Percentiles rank a stretch among this genome's conserved stretches.
Conservation (phyloP, 2,797 vertebrate genomes). For the Acanthurus leucopareius region DNA sequence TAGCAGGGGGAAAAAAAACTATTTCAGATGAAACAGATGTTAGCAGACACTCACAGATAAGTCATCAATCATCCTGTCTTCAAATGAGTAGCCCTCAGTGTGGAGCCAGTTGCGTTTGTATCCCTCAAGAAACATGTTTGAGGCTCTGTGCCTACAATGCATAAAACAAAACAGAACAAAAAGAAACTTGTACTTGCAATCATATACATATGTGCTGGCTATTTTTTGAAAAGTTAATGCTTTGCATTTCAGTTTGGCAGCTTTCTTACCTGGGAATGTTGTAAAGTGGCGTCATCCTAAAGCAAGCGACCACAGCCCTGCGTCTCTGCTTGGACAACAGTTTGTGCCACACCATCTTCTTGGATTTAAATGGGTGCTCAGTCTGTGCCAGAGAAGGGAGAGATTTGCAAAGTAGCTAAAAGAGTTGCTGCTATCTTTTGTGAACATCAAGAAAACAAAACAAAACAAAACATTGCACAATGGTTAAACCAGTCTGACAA, state of each 20-base stretch:
- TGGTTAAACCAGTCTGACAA: neutral
- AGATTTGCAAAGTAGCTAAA: neutral
- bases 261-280: slow-evolving; percentile 91
- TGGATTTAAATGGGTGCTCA: slow-evolving; percentile 95
- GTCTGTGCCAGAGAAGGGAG: slow-evolving; percentile 78
- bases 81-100: slow-evolving; percentile 93
- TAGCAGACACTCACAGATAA: slow-evolving; percentile 87
- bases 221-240: neutral
- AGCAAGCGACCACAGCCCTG: slow-evolving; percentile 94
- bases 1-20: neutral
- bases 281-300: slow-evolving; percentile 95
- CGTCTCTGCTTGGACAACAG: slow-evolving; percentile 94
- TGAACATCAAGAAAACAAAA: neutral
- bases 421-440: neutral
- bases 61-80: slow-evolving; percentile 96
- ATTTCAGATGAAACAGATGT: neutral
- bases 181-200: neutral
- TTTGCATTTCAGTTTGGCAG: no score
- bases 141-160: slow-evolving; percentile 90
- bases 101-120: slow-evolving; percentile 93
- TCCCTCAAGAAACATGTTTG: slow-evolving; percentile 96
- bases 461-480: neutral
- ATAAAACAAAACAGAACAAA: neutral
- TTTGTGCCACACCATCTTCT: slow-evolving; percentile 96
- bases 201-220: neutral